Evolutionary conservation across 1,140 invertebrate genomes (phyloP).

Genomic region (Papilio polytes): DNA sequence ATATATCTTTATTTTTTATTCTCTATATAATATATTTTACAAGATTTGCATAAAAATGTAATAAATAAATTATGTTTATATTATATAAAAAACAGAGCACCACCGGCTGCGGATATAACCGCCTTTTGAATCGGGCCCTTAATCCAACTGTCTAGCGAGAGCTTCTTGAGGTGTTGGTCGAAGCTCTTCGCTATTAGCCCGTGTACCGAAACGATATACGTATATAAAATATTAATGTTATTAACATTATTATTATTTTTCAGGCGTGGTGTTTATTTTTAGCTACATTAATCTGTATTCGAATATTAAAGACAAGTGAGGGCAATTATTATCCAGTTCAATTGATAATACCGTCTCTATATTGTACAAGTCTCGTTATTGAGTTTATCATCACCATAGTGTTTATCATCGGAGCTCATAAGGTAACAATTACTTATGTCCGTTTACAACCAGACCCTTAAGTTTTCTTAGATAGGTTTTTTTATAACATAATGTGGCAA

Average conservation of each 20-base stretch:
- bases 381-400: slow-evolving; percentile 3
- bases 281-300: background rate
- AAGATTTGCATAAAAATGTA: too few species aligned
- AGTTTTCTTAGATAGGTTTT: background rate
- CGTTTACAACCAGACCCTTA: background rate
- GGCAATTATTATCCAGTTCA: background rate
- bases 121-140: too few species aligned
- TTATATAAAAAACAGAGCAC: too few species aligned
- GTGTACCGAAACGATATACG: too few species aligned
- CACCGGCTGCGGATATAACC: too few species aligned
- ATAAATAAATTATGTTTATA: too few species aligned
- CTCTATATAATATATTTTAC: too few species aligned
- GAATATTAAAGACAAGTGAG: background rate
- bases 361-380: background rate
- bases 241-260: background rate
- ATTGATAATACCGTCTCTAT: background rate
- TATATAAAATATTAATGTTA: too few species aligned
- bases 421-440: background rate
- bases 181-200: too few species aligned
- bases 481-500: slow-evolving; percentile 42
- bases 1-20: too few species aligned
- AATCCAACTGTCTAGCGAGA: too few species aligned
- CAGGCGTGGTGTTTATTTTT: background rate
- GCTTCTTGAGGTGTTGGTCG: too few species aligned
- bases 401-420: slow-evolving; percentile 20